Evolutionary conservation across 2,888 invertebrate genomes (phyloP).

Genomic region (Belgica antarctica): DNA sequence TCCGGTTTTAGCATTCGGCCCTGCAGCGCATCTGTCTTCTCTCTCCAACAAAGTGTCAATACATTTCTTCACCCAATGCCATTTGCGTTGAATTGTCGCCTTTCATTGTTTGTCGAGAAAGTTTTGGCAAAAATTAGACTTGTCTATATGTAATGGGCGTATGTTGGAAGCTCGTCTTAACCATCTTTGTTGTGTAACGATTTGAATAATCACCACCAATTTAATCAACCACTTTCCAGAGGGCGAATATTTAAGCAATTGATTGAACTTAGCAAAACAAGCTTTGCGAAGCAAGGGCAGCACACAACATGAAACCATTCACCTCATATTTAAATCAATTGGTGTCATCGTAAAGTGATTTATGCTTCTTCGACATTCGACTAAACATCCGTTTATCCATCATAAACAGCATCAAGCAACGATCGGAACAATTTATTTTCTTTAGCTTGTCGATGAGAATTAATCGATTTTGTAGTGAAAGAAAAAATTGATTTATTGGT

Average conservation of each 20-base stretch:
- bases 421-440: too few species aligned
- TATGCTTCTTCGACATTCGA: not conserved
- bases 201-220: slow-evolving; percentile 14
- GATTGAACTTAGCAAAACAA: slow-evolving; percentile 12
- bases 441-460: slow-evolving; percentile 12
- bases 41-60: not conserved
- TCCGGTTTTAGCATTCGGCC: too few species aligned
- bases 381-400: not conserved
- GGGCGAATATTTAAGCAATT: slow-evolving; percentile 8
- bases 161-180: not conserved
- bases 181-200: not conserved
- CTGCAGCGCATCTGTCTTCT: too few species aligned
- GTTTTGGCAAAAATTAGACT: slow-evolving; percentile 1
- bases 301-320: not conserved
- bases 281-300: not conserved
- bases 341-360: not conserved
- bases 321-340: slow-evolving; percentile 15
- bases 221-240: slow-evolving; percentile 11
- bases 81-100: slow-evolving; percentile 13
- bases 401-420: not conserved
- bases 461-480: not conserved
- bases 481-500: not conserved
- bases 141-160: slow-evolving; percentile 17
- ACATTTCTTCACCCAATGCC: not conserved
- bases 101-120: slow-evolving; percentile 14